Evolutionary conservation across 2,888 invertebrate species (phyloP).

Genomic region (Doris montereyensis): DNA sequence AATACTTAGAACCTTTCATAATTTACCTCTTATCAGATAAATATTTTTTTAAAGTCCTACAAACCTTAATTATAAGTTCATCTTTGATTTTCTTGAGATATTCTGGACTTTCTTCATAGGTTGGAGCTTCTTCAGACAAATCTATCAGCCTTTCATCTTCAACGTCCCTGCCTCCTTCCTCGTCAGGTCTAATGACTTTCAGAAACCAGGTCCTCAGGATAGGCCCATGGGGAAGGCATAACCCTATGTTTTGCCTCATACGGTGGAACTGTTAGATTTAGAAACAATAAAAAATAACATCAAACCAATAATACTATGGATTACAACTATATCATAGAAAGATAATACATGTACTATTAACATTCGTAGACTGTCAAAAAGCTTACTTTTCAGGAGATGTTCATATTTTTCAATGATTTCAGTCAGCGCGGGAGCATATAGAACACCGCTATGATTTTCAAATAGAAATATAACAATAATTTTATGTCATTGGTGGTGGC

Average conservation of each 20-base stretch:
- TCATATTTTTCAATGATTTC: too few species aligned
- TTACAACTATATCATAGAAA: neutral
- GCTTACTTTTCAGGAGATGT: too few species aligned
- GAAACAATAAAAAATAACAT: neutral
- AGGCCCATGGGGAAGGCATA: conserved; percentile 87
- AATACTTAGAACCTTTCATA: too few species aligned
- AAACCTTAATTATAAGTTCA: conserved; percentile 46
- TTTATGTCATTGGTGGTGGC: too few species aligned
- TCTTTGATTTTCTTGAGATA: conserved; percentile 55
- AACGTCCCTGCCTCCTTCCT: conserved; percentile 37
- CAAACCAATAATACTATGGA: neutral
- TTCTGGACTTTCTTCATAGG: conserved; percentile 54
- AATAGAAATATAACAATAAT: too few species aligned
- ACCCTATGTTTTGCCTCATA: conserved; percentile 88
- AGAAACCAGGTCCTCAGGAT: conserved; percentile 73
- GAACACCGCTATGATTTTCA: too few species aligned
- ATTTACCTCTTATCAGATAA: too few species aligned
- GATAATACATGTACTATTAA: too few species aligned
- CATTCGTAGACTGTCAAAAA: too few species aligned
- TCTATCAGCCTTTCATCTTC: conserved; percentile 65
- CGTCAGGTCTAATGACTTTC: conserved; percentile 53
- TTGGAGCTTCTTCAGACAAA: conserved; percentile 67
- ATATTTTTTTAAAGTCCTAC: too few species aligned
- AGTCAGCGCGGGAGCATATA: too few species aligned
- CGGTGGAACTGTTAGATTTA: conserved; percentile 82